phyloP scores from a whole-genome alignment of 2,888 invertebrate species.

The Ornithoptera alexandrae region DNA sequence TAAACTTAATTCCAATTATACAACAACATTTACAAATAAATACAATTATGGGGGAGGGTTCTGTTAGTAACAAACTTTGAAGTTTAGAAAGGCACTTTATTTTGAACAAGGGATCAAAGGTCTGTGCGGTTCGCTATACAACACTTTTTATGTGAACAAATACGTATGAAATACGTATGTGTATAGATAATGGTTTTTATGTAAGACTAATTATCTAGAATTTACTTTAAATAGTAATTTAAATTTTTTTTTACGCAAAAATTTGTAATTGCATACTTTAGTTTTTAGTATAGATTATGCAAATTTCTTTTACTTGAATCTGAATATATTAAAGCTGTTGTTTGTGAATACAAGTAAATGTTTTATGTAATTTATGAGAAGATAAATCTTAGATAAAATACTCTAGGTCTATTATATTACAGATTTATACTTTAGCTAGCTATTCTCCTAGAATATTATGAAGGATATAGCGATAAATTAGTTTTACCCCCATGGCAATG shows the following conservation, averaged over 20 bases:
- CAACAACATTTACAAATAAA: constrained; percentile 19
- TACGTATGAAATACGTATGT: constrained; percentile 2
- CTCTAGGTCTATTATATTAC: neutral
- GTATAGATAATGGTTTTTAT: neutral
- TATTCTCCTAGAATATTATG: neutral
- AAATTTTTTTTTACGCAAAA: no score
- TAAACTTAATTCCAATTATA: constrained; percentile 17
- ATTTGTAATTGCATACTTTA: no score
- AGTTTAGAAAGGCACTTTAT: constrained; percentile 21
- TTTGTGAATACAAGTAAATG: no score
- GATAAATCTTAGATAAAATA: neutral
- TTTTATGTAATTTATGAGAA: neutral
- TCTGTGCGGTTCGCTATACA: constrained; percentile 15
- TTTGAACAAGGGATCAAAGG: constrained; percentile 26
- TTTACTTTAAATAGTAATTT: no score
- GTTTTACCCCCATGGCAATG: neutral
- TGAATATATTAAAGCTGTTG: no score
- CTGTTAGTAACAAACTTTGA: constrained; percentile 21
- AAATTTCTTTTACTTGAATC: no score
- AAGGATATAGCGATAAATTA: constrained; percentile 3
- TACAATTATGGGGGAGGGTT: constrained; percentile 6
- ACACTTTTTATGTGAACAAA: constrained; percentile 3
- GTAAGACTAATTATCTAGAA: neutral
- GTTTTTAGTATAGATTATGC: no score
- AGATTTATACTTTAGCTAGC: neutral